Base-by-base conservation (phyloP, 2,113 vertebrate species). In the Salminus brasiliensis region DNA sequence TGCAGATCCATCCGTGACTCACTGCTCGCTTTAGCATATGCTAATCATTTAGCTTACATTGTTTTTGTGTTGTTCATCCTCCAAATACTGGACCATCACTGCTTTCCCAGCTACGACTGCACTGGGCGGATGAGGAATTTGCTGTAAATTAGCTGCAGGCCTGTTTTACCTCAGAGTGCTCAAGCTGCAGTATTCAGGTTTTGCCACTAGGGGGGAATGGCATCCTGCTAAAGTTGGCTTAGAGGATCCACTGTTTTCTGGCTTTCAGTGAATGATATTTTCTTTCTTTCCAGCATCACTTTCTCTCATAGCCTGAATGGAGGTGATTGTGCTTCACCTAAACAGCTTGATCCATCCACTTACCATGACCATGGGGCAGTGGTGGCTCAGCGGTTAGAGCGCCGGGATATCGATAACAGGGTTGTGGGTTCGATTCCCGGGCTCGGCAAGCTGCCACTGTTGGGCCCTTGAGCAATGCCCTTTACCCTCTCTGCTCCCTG, bases 201-300 rank as follows among this genome's bases (percentile, higher is more conserved):
- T 72, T 4, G 25, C 70, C 84, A 78, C 84, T 71, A 77, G 84
- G 78, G 49, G 71, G 30, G 62, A 74, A 67, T 34, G 8, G 39
- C 36, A 49, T 8, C 32, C n/a, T 67, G 55, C 72, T 53, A 27
- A 21, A 53, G 5, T 9, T 2, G 11, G 36, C 5, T 25, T n/a
- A 1, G 4, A 63, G 11, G 4, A 23, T 62, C 1, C 30, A 21
- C 18, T 16, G 9, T 69, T 29, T 27, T 27, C 10, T 16, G 23
- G 10, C 15, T 12, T 27, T 81, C 12, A 36, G 47, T 27, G 12
- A 43, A 13, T 18, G 36, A n/a, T n/a, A n/a, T 65, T 34, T 32
- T 36, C 36, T 36, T 16, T 30, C 12, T 30, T 32, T 3, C 29
- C 4, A 25, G 8, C 10, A 5, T 52, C 6, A n/a, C 4, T n/a